Base-by-base conservation (phyloP, 2,888 invertebrate genomes). In the Bombylius major region DNA sequence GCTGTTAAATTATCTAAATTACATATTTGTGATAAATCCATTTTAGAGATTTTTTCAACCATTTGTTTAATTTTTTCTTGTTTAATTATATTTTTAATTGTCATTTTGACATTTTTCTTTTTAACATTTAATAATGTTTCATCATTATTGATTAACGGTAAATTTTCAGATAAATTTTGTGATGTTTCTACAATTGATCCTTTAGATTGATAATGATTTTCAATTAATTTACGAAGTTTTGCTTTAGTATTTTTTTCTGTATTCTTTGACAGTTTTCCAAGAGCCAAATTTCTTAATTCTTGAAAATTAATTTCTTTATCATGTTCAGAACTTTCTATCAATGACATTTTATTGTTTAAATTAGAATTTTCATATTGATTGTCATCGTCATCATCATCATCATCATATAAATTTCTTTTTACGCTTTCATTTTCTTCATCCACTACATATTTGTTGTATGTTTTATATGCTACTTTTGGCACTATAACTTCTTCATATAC, bases 1-100 rank as follows among this genome's bases (percentile, higher is more conserved):
- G 78, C 72, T 65, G 78, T 65, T 62, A 76, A 64, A 70, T 75
- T 64, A 69, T 78, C 64, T 70, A 77, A 59, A 72, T 77, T 67
- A 70, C 75, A 67, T 68, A 77, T 67, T 68, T 76, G 65, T 59
- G 70, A 68, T 67, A 77, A 60, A 72, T 76, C 70, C 75, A 77
- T 66, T 56, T 69, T 62, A 61, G 72, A 67, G 45, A 73, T 71
- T 66, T 76, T 75, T 57, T 79, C 77, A 61, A 75, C 72, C 66
- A 78, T 73, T 58, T 75, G 71, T 54, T 70, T 71, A 14, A 71
- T 70, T 60, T 70, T 72, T 62, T 78, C 76, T 58, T 69, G 66
- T 61, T 69, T 68, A 54, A 71, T 71, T 54, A 71, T 69, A 44
- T 70, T 66, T 62, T 72, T 69, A 7, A 73, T 66, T 39, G 68